Percentiles rank a stretch among this genome's conserved stretches.
Evolutionary conservation across 2,797 vertebrate species (phyloP).

Genomic region (Phrynocephalus forsythii): DNA sequence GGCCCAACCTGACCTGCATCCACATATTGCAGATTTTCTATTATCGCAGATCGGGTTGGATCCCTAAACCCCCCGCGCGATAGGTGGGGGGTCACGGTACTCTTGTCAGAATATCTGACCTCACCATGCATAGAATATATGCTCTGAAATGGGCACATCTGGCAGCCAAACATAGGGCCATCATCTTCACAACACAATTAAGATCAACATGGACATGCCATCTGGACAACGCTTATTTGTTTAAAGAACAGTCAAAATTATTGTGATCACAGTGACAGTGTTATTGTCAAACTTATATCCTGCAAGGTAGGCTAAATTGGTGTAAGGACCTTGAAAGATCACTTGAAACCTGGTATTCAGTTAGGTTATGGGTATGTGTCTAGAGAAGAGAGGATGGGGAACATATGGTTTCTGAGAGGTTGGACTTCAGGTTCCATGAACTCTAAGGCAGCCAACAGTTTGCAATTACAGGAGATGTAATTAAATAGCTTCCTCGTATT

Average conservation of each 20-base stretch:
- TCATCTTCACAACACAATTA: neutral
- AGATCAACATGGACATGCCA: neutral
- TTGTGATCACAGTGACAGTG: neutral
- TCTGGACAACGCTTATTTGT: slow-evolving; percentile 7
- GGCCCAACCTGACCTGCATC: too few relatives aligned
- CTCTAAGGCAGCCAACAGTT: neutral
- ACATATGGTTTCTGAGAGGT: neutral
- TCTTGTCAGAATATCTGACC: too few relatives aligned
- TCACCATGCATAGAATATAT: too few relatives aligned
- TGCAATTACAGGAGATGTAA: neutral
- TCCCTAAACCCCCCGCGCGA: too few relatives aligned
- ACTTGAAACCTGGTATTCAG: neutral
- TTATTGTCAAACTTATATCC: slow-evolving; percentile 6
- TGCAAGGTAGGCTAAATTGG: neutral
- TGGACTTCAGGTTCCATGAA: neutral
- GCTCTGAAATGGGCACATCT: neutral
- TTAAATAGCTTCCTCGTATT: neutral
- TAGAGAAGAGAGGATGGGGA: neutral
- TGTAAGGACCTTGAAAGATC: neutral
- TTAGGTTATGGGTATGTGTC: neutral
- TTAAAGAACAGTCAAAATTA: neutral
- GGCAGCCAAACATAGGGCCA: neutral
- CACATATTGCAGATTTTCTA: too few relatives aligned
- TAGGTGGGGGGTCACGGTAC: too few relatives aligned
- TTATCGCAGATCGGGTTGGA: too few relatives aligned